Percentiles rank a stretch among this genome's conserved stretches.
Evolutionary conservation across 2,797 vertebrate genomes (phyloP).

Genomic region (Margarornis squamiger): DNA sequence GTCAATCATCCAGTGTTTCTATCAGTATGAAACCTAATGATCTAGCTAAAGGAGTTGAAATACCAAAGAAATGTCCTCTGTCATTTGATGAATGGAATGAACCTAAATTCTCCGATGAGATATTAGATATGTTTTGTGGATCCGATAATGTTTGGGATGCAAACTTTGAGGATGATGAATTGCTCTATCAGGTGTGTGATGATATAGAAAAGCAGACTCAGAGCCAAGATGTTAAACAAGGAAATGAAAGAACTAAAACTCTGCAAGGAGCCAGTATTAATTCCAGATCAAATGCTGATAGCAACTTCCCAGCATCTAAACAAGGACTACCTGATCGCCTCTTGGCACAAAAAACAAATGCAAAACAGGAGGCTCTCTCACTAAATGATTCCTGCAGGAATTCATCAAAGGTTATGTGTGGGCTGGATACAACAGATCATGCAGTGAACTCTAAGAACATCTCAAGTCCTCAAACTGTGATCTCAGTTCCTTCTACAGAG

Average conservation of each 20-base stretch:
- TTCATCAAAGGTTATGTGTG: background rate
- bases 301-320: background rate
- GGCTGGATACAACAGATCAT: background rate
- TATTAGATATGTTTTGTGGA: conserved; percentile 72
- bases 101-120: conserved; percentile 58
- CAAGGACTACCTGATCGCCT: background rate
- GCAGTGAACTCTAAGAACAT: background rate
- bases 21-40: background rate
- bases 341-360: background rate
- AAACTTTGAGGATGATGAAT: conserved; percentile 84
- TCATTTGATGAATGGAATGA: conserved; percentile 69
- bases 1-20: conserved; percentile 26
- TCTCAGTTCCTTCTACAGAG: background rate
- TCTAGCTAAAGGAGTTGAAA: background rate
- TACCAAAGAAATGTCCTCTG: conserved; percentile 23
- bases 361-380: background rate
- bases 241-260: conserved; percentile 37
- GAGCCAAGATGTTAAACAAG: conserved; percentile 50
- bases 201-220: conserved; percentile 84
- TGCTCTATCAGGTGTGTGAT: conserved; percentile 88
- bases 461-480: background rate
- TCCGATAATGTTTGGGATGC: conserved; percentile 82
- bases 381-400: background rate
- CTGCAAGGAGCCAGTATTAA: background rate
- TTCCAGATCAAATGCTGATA: conserved; percentile 19